Percentiles rank a stretch among this genome's conserved stretches.
Evolutionary conservation across 2,797 vertebrate genomes (phyloP).

Genomic region (Ceyx erithaca): DNA sequence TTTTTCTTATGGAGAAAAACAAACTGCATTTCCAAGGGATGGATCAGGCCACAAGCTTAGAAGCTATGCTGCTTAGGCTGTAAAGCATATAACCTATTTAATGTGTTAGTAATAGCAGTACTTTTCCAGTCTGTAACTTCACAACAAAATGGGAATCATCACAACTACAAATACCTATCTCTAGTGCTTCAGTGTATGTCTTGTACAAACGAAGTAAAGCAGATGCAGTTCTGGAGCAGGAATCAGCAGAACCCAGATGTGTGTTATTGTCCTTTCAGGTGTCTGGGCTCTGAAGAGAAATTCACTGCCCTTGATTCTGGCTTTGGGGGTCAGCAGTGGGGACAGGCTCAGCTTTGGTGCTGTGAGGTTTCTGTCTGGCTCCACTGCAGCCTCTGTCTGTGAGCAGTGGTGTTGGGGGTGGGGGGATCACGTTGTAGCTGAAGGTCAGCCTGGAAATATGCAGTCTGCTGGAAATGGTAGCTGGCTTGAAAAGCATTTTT

Average conservation of each 20-base stretch:
- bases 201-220: background rate
- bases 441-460: constrained; percentile 1
- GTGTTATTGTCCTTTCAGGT: background rate
- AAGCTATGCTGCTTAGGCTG: background rate
- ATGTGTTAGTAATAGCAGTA: background rate
- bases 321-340: background rate
- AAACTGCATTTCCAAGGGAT: background rate
- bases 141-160: background rate
- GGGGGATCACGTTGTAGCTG: background rate
- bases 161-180: background rate
- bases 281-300: background rate
- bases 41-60: background rate
- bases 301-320: background rate
- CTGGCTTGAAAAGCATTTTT: constrained; percentile 11
- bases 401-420: background rate
- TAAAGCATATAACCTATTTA: background rate
- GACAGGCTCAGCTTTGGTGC: background rate
- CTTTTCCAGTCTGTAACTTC: background rate
- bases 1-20: background rate
- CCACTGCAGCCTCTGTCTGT: background rate
- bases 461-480: constrained; percentile 26
- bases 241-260: background rate
- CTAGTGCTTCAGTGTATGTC: background rate
- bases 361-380: background rate
- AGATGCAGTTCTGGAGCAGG: background rate